A percentile compares a stretch with the other conserved stretches of the same genome.
phyloP scores from a whole-genome alignment of 2,888 invertebrate species.

The Stramonita haemastoma region DNA sequence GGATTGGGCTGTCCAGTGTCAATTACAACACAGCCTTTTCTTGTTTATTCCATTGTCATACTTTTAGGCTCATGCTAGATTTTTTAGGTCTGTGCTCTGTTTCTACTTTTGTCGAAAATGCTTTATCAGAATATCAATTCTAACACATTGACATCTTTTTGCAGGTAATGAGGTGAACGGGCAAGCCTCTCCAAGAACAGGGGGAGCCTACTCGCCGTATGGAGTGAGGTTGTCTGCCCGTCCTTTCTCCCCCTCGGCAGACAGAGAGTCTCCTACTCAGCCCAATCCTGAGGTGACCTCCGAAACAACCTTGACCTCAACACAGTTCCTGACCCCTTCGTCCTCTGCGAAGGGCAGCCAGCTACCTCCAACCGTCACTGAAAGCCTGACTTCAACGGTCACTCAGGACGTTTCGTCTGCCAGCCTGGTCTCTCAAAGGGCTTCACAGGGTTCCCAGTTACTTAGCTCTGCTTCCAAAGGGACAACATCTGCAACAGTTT shows the following conservation, averaged over 20 bases:
- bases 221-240: conserved; percentile 34
- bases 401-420: neutral
- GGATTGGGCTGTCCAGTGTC: no score
- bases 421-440: neutral
- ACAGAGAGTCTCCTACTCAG: conserved; percentile 31
- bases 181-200: conserved; percentile 38
- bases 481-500: neutral
- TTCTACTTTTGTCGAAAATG: no score
- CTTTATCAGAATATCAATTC: no score
- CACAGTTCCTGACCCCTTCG: neutral
- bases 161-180: conserved; percentile 18
- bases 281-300: conserved; percentile 14
- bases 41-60: no score
- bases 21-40: no score
- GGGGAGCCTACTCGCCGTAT: conserved; percentile 33
- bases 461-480: neutral
- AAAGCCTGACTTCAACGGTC: neutral
- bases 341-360: neutral
- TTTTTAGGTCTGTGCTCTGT: no score
- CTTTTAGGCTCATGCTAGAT: no score
- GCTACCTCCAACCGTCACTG: neutral
- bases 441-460: neutral
- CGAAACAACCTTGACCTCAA: neutral
- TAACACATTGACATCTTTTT: neutral
- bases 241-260: conserved; percentile 2